A percentile compares a stretch with the other conserved stretches of the same genome.
phyloP scores from a whole-genome alignment of 2,888 invertebrate genomes.

The Meloe dianella region DNA sequence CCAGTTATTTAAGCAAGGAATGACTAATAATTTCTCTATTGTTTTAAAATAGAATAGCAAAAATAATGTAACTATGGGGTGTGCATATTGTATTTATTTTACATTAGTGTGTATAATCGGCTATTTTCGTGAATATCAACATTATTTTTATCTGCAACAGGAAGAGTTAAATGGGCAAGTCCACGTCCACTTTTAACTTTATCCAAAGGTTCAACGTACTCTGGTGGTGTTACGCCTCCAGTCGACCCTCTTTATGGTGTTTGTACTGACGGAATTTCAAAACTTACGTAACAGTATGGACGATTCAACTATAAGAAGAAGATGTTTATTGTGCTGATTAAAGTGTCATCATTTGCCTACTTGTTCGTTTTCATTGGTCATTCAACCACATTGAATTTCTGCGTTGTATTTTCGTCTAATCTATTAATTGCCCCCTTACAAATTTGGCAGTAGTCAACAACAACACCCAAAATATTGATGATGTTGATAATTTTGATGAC shows the following conservation, averaged over 20 bases:
- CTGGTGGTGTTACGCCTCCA: slow-evolving; percentile 54
- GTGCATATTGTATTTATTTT: neutral
- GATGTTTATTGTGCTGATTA: slow-evolving; percentile 43
- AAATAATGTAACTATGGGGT: neutral
- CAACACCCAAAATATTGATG: neutral
- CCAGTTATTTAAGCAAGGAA: neutral
- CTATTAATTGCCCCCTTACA: neutral
- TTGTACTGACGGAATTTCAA: slow-evolving; percentile 53
- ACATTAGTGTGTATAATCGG: slow-evolving; percentile 7
- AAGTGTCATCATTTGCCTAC: slow-evolving; percentile 10
- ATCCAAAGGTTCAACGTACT: slow-evolving; percentile 54
- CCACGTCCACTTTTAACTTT: slow-evolving; percentile 54
- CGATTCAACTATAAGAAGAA: slow-evolving; percentile 31
- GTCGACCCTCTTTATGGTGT: slow-evolving; percentile 53
- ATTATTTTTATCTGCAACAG: slow-evolving; percentile 53
- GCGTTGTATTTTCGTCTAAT: too few species aligned
- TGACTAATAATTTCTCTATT: neutral
- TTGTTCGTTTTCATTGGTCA: neutral
- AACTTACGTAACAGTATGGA: slow-evolving; percentile 50
- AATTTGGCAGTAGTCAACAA: neutral
- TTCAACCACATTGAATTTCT: neutral
- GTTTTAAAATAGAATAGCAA: neutral
- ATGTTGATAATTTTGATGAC: neutral
- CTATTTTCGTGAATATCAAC: slow-evolving; percentile 46
- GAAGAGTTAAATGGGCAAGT: slow-evolving; percentile 52